Percentiles rank a stretch among this genome's conserved stretches.
Evolutionary conservation across 2,797 vertebrate genomes (phyloP).

Genomic region (Onychomys leucogaster): DNA sequence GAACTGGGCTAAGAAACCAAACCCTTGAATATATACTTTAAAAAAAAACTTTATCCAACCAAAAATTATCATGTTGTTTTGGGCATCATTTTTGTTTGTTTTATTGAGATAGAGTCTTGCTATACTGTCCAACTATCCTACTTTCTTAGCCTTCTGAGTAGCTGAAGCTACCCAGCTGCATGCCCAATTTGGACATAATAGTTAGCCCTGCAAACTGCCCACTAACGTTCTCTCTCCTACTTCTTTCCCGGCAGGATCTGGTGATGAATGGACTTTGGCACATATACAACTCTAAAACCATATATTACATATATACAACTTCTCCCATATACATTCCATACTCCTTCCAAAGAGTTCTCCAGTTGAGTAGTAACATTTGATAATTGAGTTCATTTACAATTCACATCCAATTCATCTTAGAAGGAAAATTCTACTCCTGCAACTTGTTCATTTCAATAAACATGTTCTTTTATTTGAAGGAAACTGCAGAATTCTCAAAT

Average conservation of each 20-base stretch:
- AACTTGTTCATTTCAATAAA: conserved; percentile 70
- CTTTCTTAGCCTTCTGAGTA: background rate
- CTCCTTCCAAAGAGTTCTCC: conserved; percentile 70
- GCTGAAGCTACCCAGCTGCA: too few relatives aligned
- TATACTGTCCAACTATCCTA: background rate
- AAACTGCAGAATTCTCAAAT: conserved; percentile 43
- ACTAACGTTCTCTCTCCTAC: conserved; percentile 7
- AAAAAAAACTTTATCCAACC: background rate
- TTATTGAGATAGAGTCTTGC: background rate
- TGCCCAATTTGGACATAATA: background rate
- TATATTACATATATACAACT: conserved; percentile 84
- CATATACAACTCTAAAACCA: conserved; percentile 71
- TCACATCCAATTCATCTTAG: conserved; percentile 51
- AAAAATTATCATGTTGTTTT: conserved; percentile 64
- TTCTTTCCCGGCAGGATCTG: conserved; percentile 56
- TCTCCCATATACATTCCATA: conserved; percentile 68
- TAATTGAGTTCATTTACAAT: conserved; percentile 52
- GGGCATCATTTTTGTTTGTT: conserved; percentile 32
- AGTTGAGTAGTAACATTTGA: conserved; percentile 68
- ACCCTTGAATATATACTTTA: conserved; percentile 43
- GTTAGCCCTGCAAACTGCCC: conserved; percentile 63
- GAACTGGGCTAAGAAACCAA: conserved; percentile 68
- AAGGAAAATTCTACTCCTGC: conserved; percentile 65
- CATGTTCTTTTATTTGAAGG: conserved; percentile 66
- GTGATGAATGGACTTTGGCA: conserved; percentile 76